Percentiles rank a stretch among this genome's conserved stretches.
Conservation (phyloP, 2,797 vertebrate genomes). For the Chelidonichthys spinosus region DNA sequence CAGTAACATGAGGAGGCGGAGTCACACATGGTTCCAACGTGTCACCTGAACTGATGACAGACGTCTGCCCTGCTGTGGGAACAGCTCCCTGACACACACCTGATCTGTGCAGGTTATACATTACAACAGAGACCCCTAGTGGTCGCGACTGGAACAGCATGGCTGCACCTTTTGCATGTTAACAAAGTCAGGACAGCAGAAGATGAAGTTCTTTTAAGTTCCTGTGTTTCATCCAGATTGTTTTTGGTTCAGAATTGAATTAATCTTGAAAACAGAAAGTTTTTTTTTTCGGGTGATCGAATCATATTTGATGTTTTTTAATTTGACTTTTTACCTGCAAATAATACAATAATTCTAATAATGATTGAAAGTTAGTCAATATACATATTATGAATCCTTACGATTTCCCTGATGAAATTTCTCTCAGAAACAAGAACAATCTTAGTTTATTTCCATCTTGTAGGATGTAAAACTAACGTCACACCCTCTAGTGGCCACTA, state of each 20-base stretch:
- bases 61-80: conserved; percentile 24
- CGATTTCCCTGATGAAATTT: neutral
- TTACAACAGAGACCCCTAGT: conserved; percentile 74
- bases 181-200: too few species aligned
- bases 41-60: conserved; percentile 67
- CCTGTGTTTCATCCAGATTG: neutral
- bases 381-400: too few species aligned
- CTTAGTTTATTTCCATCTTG: neutral
- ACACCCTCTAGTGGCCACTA: neutral
- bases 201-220: neutral
- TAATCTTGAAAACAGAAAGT: neutral
- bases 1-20: conserved; percentile 67
- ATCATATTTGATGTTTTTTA: neutral
- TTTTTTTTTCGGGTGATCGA: neutral
- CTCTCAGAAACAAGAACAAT: neutral
- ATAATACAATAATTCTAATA: neutral
- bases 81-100: conserved; percentile 45
- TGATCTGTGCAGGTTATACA: conserved; percentile 32
- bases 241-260: neutral
- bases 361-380: neutral
- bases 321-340: neutral
- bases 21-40: conserved; percentile 72
- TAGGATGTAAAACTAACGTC: conserved; percentile 7
- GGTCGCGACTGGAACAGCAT: neutral
- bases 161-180: neutral